Evolutionary conservation across 2,113 vertebrate genomes (phyloP).

Genomic region (Ramphastos sulfuratus): DNA sequence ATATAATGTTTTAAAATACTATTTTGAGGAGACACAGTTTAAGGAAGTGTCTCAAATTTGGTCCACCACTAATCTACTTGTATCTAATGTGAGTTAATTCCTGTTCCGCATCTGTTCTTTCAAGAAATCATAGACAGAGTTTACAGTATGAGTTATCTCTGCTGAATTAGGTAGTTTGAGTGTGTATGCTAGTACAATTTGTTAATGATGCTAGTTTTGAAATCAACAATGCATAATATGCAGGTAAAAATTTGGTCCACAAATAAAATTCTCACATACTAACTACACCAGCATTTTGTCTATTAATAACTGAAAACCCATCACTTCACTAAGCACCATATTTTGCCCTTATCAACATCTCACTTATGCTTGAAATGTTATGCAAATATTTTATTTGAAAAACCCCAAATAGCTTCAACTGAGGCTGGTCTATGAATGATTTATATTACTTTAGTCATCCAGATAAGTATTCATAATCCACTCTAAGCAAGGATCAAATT

Average conservation of each 20-base stretch:
- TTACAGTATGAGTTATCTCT: background rate
- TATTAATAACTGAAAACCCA: background rate
- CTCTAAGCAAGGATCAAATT: background rate
- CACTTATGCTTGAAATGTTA: background rate
- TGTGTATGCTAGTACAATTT: background rate
- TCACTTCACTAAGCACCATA: background rate
- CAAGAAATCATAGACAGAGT: background rate
- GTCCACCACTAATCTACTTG: background rate
- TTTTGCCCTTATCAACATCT: background rate
- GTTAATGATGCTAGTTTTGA: background rate
- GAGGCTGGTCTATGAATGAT: background rate
- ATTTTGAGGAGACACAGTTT: background rate
- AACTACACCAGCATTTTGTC: background rate
- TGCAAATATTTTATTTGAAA: background rate
- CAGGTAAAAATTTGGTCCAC: background rate
- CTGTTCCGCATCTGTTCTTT: background rate
- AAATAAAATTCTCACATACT: background rate
- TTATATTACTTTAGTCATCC: background rate
- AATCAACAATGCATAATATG: background rate
- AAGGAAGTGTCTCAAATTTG: no score
- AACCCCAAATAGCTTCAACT: background rate
- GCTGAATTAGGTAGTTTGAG: background rate
- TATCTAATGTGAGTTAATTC: fast-evolving
- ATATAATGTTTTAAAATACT: background rate
- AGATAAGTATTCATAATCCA: background rate